Evolutionary conservation across 2,888 invertebrate genomes (phyloP), one percentile per base, ranked within the genome.

Genomic region (Sinelater perroti): DNA sequence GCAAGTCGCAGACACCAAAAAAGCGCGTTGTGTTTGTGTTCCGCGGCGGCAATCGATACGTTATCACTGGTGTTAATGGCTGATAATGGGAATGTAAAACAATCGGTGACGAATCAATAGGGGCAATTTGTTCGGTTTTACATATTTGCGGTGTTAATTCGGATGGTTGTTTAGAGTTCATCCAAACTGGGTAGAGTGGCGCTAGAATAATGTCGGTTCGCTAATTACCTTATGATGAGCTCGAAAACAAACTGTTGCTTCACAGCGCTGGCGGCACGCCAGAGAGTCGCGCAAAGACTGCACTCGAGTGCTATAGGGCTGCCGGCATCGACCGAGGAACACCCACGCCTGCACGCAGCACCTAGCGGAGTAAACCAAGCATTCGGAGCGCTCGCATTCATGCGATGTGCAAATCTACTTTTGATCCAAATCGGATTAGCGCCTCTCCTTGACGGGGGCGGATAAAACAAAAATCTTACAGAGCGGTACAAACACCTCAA

Each of bases 291-390:
- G 51, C 55, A 55, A 47, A 55, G 51, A 55, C 54, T 55, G 51
- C 59, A 55, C 55, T 49, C 38, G 40, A 55, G 38, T 45, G 45
- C 44, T 45, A 45, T 50, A 17, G 30, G 58, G 55, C 45, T 49
- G 49, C 49, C 53, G 44, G 30, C 51, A 60, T 60, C 60, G 60
- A 60, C 60, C 60, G 52, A 47, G 33, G 7, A 16, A 56, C 55
- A 47, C 56, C 56, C 56, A 56, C 60, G 44, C 51, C 26, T 24
- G 14, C 54, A 54, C 54, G 50, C 54, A 57, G 52, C 46, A 57
- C 57, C 57, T 52, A 42, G 46, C 26, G 46, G 57, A 40, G 52
- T 56, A 38, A 45, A 44, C 14, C 28, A 17, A 30, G 24, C 35
- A 38, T 51, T 38, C 26, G 20, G 18, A 40, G 24, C 24, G n/a